Evolutionary conservation across 2,113 vertebrate species (phyloP), one percentile per base, ranked within the genome.

Genomic region (Hucho hucho): DNA sequence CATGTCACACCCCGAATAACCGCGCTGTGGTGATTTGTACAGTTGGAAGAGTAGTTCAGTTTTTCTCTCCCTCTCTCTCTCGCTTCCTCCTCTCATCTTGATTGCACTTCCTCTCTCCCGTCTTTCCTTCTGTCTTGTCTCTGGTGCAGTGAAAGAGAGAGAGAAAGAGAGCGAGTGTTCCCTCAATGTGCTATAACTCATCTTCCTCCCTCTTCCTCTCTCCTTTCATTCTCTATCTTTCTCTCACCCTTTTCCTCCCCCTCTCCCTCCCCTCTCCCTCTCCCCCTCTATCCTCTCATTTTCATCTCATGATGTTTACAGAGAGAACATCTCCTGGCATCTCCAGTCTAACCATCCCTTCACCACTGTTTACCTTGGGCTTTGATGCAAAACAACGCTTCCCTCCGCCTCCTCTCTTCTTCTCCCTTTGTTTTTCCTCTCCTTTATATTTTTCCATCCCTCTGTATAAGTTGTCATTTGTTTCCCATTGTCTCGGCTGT

Each of bases 401-500:
- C 53, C 47, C 29, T 67, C 25, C n/a, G 12, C 18, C 29, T 11
- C 16, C 20, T 29, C 59, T 37, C 32, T 24, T 14, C 2, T 14
- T 25, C 37, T 56, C 43, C 6, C 25, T 46, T 59, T 70, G 22
- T 72, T 75, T 92, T 88, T 93, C 92, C 92, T 28, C 64, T 37
- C 43, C 58, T 29, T 72, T 24, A 46, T 75, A 61, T 78, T 22
- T 46, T n/a, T 56, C 69, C 16, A 22, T 28, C 69, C 25, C 67
- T 84, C 73, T 58, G 66, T 49, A 83, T 84, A 86, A 89, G 70
- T 87, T 88, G 85, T 89, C 88, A 94, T 97, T 96, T 95, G 94
- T 95, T 94, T 84, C 74, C 95, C 94, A 96, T 96, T 96, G 95
- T 95, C 95, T 97, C 92, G 92, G 93, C 95, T 94, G 94, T 95